Evolutionary conservation across 2,888 invertebrate genomes (phyloP), one percentile per base, ranked within the genome.

Genomic region (Serripes groenlandicus): DNA sequence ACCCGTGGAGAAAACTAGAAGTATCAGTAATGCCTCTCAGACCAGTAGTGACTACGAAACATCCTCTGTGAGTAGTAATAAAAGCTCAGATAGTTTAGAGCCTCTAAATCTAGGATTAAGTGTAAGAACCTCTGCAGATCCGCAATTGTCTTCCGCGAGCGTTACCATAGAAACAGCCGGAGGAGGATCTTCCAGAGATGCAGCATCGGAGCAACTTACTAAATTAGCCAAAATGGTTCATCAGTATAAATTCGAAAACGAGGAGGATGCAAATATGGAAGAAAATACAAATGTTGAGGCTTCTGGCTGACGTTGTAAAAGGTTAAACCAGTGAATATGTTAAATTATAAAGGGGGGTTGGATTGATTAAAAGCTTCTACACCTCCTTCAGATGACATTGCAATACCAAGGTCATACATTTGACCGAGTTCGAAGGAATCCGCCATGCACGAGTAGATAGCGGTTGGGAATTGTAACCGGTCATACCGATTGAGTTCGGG

Each of bases 221-320:
- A 89, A 90, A 70, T 82, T 93, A 28, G 93, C 93, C 9, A 91
- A 93, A 83, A 91, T 92, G 83, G 93, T 93, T 11, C 91, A 91
- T 75, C 93, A 92, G 76, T 93, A 92, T 71, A 90, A 88, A 28
- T 92, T 89, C 79, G 86, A 87, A 23, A 86, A 89, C 2, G 75
- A 78, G 21, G 77, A 78, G 34, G 56, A 71, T 70, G 73, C 74
- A 60, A 30, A 21, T 35, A 71, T 56, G 70, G 34, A 73, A 71
- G 35, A 74, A 62, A 18, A n/a, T n/a, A n/a, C n/a, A n/a, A n/a
- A n/a, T n/a, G n/a, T n/a, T n/a, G n/a, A n/a, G n/a, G n/a, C n/a
- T n/a, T n/a, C n/a, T n/a, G n/a, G n/a, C n/a, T n/a, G n/a, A n/a
- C n/a, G n/a, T n/a, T n/a, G n/a, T n/a, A n/a, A n/a, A n/a, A n/a